These are phyloP conservation scores for Pterocles burchelli DNA, from an alignment of 2,113 vertebrate species.

Conservation along the genomic window DNA sequence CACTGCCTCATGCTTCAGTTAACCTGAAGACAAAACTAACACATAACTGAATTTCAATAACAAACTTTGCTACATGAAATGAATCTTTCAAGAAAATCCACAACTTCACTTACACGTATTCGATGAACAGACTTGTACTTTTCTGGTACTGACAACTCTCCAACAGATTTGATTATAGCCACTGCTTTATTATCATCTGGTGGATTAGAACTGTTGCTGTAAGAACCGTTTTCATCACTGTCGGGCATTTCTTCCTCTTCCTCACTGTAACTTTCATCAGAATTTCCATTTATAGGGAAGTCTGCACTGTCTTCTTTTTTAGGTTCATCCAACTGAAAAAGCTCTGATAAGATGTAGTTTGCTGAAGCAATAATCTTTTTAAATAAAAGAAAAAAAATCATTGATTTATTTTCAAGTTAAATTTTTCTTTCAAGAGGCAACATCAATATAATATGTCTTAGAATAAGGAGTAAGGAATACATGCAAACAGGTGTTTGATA, in stretches of 20 bases:
- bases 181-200: conserved; percentile 91
- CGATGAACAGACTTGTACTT: conserved; percentile 96
- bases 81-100: neutral
- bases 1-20: neutral
- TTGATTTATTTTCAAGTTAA: neutral
- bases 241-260: conserved; percentile 88
- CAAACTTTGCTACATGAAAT: neutral
- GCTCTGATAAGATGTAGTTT: conserved; percentile 97
- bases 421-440: neutral
- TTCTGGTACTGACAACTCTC: conserved; percentile 93
- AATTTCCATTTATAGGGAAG: conserved; percentile 88
- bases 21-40: neutral
- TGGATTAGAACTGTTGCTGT: conserved; percentile 73
- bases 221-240: conserved; percentile 88
- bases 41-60: neutral
- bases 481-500: neutral
- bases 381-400: neutral
- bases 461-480: neutral
- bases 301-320: conserved; percentile 85
- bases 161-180: conserved; percentile 93
- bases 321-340: conserved; percentile 93
- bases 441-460: neutral
- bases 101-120: conserved; percentile 83
- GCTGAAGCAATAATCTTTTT: conserved; percentile 95
- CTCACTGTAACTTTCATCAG: conserved; percentile 96